Percentiles rank a stretch among this genome's conserved stretches.
These are phyloP conservation scores for Diabrotica undecimpunctata DNA, from an alignment of 1,140 invertebrate genomes.

Conservation along the genomic window DNA sequence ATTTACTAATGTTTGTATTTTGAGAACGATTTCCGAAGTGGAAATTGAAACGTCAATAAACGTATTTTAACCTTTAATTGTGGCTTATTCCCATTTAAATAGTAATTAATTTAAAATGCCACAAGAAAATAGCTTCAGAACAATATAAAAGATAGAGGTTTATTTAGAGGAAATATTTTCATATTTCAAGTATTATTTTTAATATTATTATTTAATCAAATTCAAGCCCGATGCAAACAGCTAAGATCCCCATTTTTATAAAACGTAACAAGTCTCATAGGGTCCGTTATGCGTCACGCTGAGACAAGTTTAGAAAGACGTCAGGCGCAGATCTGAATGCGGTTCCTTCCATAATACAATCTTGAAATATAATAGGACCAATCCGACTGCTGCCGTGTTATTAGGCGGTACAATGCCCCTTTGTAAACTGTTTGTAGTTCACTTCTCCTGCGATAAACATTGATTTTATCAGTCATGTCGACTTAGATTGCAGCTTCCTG, in stretches of 20 bases:
- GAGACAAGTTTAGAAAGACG: constrained; percentile 35
- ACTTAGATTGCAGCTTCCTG: not conserved
- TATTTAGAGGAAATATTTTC: too few relatives aligned
- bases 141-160: too few relatives aligned
- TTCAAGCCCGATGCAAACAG: not conserved
- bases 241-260: not conserved
- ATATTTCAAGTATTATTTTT: too few relatives aligned
- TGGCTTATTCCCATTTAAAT: too few relatives aligned
- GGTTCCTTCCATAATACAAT: constrained; percentile 34
- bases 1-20: too few relatives aligned
- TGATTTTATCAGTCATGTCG: constrained; percentile 37
- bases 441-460: constrained; percentile 34
- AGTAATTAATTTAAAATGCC: too few relatives aligned
- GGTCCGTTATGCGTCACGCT: constrained; percentile 30
- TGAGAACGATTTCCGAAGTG: too few relatives aligned
- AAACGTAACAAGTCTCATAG: constrained; percentile 4
- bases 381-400: constrained; percentile 37
- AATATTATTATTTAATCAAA: not conserved
- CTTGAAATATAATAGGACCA: constrained; percentile 41
- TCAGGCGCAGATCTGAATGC: constrained; percentile 37
- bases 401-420: constrained; percentile 38
- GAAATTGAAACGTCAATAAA: too few relatives aligned
- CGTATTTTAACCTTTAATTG: too few relatives aligned
- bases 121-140: too few relatives aligned
- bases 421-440: constrained; percentile 22